Base-by-base conservation (phyloP, 2,797 vertebrate genomes). In the Danio kyathit region DNA sequence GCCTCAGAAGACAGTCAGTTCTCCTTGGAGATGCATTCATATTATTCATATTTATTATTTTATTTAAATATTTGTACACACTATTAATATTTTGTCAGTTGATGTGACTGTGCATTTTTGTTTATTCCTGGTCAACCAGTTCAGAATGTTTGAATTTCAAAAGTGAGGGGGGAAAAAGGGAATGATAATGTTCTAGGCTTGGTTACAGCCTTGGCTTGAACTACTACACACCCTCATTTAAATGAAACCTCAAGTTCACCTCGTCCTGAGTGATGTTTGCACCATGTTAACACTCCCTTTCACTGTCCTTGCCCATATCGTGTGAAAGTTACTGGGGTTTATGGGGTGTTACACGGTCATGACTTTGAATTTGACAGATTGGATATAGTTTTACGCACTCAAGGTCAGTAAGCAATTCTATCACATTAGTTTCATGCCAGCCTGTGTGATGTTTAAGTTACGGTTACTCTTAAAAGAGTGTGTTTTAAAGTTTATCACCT, bases 381-480 rank as follows among this genome's bases (percentile, higher is more conserved):
- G 54, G 65, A 60, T 70, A 16, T 70, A 59, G 66, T 59, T 78
- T 69, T 49, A 60, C 65, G n/a, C 74, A 44, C 8, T 78, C 44
- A 57, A 38, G 63, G 14, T 52, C 41, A 57, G n/a, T 43, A 77
- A 56, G 52, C 41, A 73, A 59, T 46, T 73, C 71, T 46, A 59
- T 73, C 54, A 10, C 7, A 29, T 14, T 59, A 59, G 44, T 60
- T 74, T 74, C 0, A 49, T 38, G 57, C 57, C 21, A 74, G 16
- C 57, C 16, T 17, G 44, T 49, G 21, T 38, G 46, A 60, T 49
- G 17, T 29, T 46, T n/a, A 56, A 14, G 64, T 77, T 66, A n/a
- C 43, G 2, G 40, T n/a, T 66, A 76, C 19, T 66, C 12, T 17
- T 7, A 17, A 41, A 46, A 44, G 5, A 1, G 7, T 46, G 13